Evolutionary conservation across 2,888 invertebrate species (phyloP), one percentile per base, ranked within the genome.

Genomic region (Eremobia ochroleuca): DNA sequence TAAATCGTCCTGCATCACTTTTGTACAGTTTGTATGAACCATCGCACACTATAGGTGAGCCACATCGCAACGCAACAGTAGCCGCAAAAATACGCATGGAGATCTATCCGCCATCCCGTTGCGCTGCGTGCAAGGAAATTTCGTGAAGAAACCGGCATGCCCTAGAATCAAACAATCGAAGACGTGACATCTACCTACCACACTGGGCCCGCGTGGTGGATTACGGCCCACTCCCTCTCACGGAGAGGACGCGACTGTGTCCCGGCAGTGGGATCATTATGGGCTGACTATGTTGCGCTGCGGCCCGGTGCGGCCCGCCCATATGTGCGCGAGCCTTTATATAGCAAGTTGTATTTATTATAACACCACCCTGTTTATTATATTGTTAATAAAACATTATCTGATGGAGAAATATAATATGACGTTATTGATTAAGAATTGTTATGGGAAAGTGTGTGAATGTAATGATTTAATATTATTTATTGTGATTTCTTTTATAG

Each of bases 321-420:
- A 3, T 0, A 34, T 68, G 58, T 59, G 6, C 58, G 34, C 59
- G 0, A n/a, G n/a, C 37, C 68, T 68, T 68, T 83, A 83, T 76
- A 67, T 49, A 34, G 6, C 61, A 61, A 49, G 25, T 34, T 61
- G 52, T 81, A 82, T 82, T 82, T 82, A 77, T 66, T 83, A 78
- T 15, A 52, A 8, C 43, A 49, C 11, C 13, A n/a, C 28, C 25
- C 34, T 66, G 66, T 78, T 62, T 83, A 77, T 83, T 81, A 62
- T 76, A 43, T 68, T 71, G n/a, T 75, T 79, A 73, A 73, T 85
- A 79, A 74, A 85, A 85, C 66, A 73, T 69, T 81, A 72, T 81
- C 78, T 13, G 37, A 72, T 81, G 34, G 6, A 31, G 34, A 65
- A 65, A 64, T 2, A 25, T 55, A n/a, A 25, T 55, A n/a, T 58